Conservation (phyloP, 2,113 vertebrate species). For the Brachionichthys hirsutus region DNA sequence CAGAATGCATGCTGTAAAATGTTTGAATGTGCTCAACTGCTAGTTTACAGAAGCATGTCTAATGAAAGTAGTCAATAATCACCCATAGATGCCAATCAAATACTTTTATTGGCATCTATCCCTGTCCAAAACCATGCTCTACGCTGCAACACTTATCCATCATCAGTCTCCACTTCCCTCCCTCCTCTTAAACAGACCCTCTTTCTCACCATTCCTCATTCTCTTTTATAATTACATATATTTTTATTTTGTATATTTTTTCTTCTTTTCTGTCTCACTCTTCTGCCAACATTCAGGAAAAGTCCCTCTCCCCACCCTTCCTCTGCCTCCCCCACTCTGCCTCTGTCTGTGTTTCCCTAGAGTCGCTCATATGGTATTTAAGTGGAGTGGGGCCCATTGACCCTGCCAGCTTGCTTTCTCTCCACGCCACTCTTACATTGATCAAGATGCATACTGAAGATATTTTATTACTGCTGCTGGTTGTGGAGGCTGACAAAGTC, state of each 20-base stretch:
- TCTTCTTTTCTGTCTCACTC: constrained; percentile 1
- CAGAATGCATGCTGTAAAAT: too few relatives aligned
- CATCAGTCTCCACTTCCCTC: not conserved
- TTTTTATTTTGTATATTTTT: constrained; percentile 2
- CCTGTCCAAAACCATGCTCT: not conserved
- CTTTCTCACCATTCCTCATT: not conserved
- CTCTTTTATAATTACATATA: not conserved
- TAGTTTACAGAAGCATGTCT: too few relatives aligned
- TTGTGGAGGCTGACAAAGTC: constrained; percentile 56
- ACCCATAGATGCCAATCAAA: too few relatives aligned
- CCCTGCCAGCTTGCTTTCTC: constrained; percentile 81
- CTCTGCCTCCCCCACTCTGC: constrained; percentile 17
- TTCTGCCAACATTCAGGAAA: constrained; percentile 15
- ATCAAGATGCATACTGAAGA: constrained; percentile 86
- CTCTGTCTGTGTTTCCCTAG: constrained; percentile 54
- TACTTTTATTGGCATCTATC: constrained; percentile 17
- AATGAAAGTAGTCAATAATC: too few relatives aligned
- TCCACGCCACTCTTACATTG: constrained; percentile 83
- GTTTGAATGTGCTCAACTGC: too few relatives aligned
- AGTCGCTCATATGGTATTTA: constrained; percentile 85
- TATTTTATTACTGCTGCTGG: constrained; percentile 79
- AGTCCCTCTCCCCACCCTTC: constrained; percentile 2
- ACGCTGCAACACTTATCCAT: constrained; percentile 14
- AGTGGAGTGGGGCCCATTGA: constrained; percentile 85
- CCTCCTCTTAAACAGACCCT: not conserved